Evolutionary conservation across 1,140 invertebrate genomes (phyloP).

Genomic region (Drosophila insularis): DNA sequence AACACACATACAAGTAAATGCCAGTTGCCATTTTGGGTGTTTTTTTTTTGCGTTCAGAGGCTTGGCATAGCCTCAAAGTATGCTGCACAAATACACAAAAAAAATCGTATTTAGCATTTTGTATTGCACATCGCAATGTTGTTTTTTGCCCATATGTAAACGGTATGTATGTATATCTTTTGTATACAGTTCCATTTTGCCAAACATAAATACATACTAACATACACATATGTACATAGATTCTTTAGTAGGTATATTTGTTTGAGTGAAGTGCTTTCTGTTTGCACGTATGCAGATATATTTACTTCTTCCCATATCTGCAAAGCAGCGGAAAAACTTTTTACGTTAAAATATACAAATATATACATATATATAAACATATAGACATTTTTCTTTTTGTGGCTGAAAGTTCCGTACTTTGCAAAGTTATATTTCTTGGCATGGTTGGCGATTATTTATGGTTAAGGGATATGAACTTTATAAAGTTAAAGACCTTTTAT

Average conservation of each 20-base stretch:
- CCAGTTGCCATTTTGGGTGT: constrained; percentile 50
- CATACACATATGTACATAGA: constrained; percentile 21
- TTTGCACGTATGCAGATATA: constrained; percentile 29
- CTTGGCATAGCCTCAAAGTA: constrained; percentile 48
- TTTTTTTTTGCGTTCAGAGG: constrained; percentile 4
- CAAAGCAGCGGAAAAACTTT: constrained; percentile 16
- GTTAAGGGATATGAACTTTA: not conserved
- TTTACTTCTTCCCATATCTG: constrained; percentile 7
- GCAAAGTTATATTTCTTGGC: not conserved
- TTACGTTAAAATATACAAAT: constrained; percentile 11
- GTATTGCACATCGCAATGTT: constrained; percentile 52
- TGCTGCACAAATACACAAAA: constrained; percentile 58
- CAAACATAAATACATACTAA: constrained; percentile 24
- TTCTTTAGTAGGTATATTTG: constrained; percentile 6
- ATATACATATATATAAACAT: not conserved
- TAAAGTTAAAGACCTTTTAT: not conserved
- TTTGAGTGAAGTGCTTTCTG: constrained; percentile 7
- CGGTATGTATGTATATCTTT: too few relatives aligned
- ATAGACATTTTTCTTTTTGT: not conserved
- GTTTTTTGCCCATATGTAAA: constrained; percentile 32
- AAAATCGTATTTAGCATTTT: constrained; percentile 24
- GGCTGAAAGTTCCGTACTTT: not conserved
- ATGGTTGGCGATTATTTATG: not conserved
- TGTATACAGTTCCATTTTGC: not conserved
- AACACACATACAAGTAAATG: constrained; percentile 19